Evolutionary conservation across 2,888 invertebrate species (phyloP), one percentile per base, ranked within the genome.

Genomic region (Drosophila mercatorum): DNA sequence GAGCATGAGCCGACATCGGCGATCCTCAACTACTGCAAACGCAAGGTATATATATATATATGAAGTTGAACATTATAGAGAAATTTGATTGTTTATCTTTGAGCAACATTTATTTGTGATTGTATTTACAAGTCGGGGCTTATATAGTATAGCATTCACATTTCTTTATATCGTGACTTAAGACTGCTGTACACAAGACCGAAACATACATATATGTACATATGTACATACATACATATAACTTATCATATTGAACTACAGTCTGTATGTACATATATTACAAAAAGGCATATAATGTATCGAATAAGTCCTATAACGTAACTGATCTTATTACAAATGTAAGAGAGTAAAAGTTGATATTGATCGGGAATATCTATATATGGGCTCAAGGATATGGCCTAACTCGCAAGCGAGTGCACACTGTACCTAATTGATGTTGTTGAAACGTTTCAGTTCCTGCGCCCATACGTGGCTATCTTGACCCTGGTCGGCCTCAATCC

Each of bases 11-110:
- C 96, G 83, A 96, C 96, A 38, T 96, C 97, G 12, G 96, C 96
- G 11, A 95, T 97, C 78, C 94, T 97, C 91, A 95, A 95, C 91
- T 96, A 96, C 89, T 97, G 97, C 93, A 96, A 97, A 93, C 95
- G 95, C 63, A 96, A 96, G 94, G 95, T 95, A 22, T 22, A 22
- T 17, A 22, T 22, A 22, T 22, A 22, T 22, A 22, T 22, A 22
- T 22, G 1, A 22, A 22, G 22, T 22, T 2, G 22, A 22, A 90
- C 26, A 81, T 73, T 73, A 17, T n/a, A 5, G 51, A 51, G 12
- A 56, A 44, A 44, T 14, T 14, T 14, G 7, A 38, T 0, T 34
- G 31, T 12, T 31, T 22, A 3, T 6, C 40, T 28, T 6, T 43
- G 2, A 28, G n/a, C 17, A 12, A 14, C 26, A n/a, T 40, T 11